Evolutionary conservation across 1,140 invertebrate species (phyloP).

Genomic region (Paraescarpia echinospica): DNA sequence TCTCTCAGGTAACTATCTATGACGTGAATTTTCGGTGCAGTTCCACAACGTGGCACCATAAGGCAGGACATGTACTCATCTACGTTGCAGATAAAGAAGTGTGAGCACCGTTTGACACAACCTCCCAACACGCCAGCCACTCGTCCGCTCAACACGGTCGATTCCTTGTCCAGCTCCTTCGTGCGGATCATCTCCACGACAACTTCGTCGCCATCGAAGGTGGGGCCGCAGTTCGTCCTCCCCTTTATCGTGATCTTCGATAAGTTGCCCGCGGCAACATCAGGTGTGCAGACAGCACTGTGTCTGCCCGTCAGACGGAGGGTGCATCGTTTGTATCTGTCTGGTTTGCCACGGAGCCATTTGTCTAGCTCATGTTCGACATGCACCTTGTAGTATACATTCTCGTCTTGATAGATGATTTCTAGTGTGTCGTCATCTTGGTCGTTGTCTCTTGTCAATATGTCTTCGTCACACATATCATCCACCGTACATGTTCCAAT

Average conservation of each 20-base stretch:
- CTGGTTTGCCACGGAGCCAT: background rate
- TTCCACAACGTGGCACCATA: slow-evolving; percentile 48
- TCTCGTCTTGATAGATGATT: background rate
- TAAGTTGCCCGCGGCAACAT: background rate
- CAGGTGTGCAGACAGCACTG: background rate
- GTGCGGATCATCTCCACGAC: too few relatives aligned
- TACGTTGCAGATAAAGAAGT: slow-evolving; percentile 45
- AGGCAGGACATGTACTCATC: slow-evolving; percentile 42
- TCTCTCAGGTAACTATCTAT: slow-evolving; percentile 25
- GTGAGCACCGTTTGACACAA: slow-evolving; percentile 36
- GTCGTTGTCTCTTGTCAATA: background rate
- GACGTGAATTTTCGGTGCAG: slow-evolving; percentile 42
- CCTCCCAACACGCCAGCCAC: slow-evolving; percentile 48
- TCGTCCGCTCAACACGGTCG: slow-evolving; percentile 30
- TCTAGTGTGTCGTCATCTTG: background rate
- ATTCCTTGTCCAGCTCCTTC: background rate
- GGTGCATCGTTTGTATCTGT: background rate
- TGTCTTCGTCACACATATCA: background rate
- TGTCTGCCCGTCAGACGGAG: background rate
- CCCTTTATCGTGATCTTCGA: slow-evolving; percentile 38
- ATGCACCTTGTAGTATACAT: background rate
- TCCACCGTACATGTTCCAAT: background rate
- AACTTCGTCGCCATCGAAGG: slow-evolving; percentile 46
- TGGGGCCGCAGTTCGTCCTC: slow-evolving; percentile 40
- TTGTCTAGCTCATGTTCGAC: background rate